Base-by-base conservation (phyloP, 2,888 invertebrate species). In the Phengaris arion region DNA sequence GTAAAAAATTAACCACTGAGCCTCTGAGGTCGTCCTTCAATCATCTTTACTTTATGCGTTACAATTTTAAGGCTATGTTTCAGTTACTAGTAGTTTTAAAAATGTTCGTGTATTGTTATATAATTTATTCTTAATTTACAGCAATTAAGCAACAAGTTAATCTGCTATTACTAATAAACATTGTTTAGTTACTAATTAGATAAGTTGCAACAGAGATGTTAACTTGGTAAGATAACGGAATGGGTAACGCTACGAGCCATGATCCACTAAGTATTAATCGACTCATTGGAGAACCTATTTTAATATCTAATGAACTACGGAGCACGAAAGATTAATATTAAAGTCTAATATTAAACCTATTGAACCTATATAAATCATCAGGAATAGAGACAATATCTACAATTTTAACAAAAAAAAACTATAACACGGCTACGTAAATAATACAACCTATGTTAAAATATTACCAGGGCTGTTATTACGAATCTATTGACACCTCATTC, bases 201-300 rank as follows among this genome's bases (percentile, higher is more conserved):
- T 35, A 64, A 64, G 35, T 64, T 45, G 64, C 35, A 64, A 64
- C 64, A 64, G 64, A 13, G 64, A 64, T 64, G 57, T 64, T 64
- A 64, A 45, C 2, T 64, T 13, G 64, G 35, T 64, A 35, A 45
- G 35, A 64, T 64, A 64, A 35, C 35, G 13, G 35, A 12, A 64
- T 12, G 35, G 59, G 9, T 0, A 59, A 59, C 59, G 22, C 64
- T 22, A 12, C 45, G 59, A 35, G 64, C 35, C 64, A 64, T 35
- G 64, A 64, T 59, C 22, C 4, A 22, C 57, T 59, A 9, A 59
- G 59, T 57, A 13, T 2, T 22, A 59, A 59, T 59, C 15, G 4
- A 6, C 22, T 9, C 59, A 10, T 4, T 59, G 22, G 9, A 22
- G 22, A 13, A 55, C 9, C 15, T 57, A 3, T 15, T 57, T 57